phyloP scores from a whole-genome alignment of 2,113 vertebrate species.

The Brachyhypopomus occidentalis region DNA sequence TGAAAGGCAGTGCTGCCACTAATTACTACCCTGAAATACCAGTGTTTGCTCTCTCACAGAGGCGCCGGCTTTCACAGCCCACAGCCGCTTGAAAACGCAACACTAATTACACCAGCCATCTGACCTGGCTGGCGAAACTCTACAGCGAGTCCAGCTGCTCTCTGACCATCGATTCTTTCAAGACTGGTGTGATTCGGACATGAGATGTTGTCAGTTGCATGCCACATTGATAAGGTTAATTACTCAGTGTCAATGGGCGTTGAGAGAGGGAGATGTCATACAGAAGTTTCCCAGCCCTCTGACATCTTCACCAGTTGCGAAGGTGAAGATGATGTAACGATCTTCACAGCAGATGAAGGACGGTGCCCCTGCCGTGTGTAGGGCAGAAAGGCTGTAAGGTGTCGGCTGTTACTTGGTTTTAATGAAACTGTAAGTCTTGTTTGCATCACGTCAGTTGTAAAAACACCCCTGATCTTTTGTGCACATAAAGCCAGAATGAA shows the following conservation, averaged over 20 bases:
- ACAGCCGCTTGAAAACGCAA: constrained; percentile 5
- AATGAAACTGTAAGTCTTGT: neutral
- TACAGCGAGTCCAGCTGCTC: constrained; percentile 40
- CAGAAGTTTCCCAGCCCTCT: neutral
- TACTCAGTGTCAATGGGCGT: constrained; percentile 11
- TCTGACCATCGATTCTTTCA: constrained; percentile 47
- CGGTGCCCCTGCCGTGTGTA: neutral
- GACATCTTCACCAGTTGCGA: neutral
- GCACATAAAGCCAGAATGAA: constrained; percentile 20
- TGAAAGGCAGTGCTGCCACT: constrained; percentile 33
- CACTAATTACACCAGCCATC: constrained; percentile 34
- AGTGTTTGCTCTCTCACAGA: constrained; percentile 34
- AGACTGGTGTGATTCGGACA: constrained; percentile 37
- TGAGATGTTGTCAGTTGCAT: constrained; percentile 53
- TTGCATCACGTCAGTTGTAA: neutral
- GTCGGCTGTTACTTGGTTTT: neutral
- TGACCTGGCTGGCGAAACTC: constrained; percentile 16
- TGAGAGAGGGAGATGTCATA: constrained; percentile 7
- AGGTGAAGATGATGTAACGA: neutral
- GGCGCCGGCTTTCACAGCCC: constrained; percentile 30
- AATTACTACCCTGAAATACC: constrained; percentile 52
- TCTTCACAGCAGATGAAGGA: neutral
- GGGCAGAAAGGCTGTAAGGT: neutral
- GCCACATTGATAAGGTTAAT: constrained; percentile 59
- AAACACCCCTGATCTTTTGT: constrained; percentile 1